Evolutionary conservation across 2,888 invertebrate genomes (phyloP).

Genomic region (Scelioninae gen. 2): DNA sequence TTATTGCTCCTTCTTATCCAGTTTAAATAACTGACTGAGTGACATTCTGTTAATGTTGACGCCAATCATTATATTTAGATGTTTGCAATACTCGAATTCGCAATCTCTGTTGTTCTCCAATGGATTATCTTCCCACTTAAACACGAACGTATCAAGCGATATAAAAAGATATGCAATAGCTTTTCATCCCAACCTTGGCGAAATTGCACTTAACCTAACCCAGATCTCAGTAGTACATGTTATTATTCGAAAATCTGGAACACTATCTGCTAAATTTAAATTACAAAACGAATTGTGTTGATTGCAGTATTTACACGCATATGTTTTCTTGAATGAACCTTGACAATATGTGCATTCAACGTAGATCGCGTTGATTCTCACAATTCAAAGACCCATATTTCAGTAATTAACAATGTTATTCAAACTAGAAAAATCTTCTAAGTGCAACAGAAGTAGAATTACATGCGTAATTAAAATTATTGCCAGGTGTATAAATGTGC

Average conservation of each 20-base stretch:
- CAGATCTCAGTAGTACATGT: conserved; percentile 40
- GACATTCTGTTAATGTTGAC: background rate
- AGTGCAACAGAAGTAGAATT: conserved; percentile 1
- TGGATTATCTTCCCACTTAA: conserved; percentile 24
- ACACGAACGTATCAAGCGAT: conserved; percentile 30
- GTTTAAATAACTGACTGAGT: background rate
- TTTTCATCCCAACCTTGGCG: conserved; percentile 43
- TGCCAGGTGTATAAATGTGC: conserved; percentile 2
- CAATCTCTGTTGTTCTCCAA: background rate
- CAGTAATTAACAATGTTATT: background rate
- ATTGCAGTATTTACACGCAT: conserved; percentile 24
- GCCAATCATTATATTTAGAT: conserved; percentile 17
- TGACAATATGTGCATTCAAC: background rate
- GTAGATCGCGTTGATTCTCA: background rate
- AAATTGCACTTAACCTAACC: conserved; percentile 41
- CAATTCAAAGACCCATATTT: background rate
- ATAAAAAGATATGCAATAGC: conserved; percentile 32
- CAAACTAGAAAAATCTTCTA: no score
- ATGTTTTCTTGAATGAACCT: conserved; percentile 13
- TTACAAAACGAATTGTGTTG: conserved; percentile 23
- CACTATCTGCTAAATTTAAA: conserved; percentile 49
- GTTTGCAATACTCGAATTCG: background rate
- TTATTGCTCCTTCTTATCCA: background rate
- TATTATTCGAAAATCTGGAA: conserved; percentile 54
- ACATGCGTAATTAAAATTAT: conserved; percentile 19